Conservation (phyloP, 2,113 vertebrate genomes). For the Acrocephalus arundinaceus region DNA sequence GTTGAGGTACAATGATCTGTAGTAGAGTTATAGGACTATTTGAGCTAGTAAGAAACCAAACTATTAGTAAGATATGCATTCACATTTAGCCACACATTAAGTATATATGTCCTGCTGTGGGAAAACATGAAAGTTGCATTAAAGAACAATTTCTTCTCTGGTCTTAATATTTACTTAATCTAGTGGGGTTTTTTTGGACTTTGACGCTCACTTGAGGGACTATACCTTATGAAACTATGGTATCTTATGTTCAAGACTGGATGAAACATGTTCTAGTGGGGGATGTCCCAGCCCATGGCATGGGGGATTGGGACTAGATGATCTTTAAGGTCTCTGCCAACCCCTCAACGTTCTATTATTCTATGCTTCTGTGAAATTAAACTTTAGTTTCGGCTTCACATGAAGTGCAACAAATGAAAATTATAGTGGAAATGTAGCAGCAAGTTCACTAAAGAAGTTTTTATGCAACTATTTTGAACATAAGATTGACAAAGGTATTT, state of each 20-base stretch:
- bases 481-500: neutral
- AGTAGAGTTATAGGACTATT: neutral
- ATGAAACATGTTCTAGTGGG: neutral
- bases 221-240: neutral
- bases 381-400: neutral
- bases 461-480: neutral
- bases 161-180: neutral
- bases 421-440: neutral
- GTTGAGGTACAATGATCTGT: neutral
- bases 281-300: too few relatives aligned
- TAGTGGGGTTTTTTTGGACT: neutral
- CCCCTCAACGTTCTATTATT: neutral
- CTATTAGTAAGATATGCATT: rapidly evolving
- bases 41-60: neutral
- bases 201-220: neutral
- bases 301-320: neutral
- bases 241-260: neutral
- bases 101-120: rapidly evolving
- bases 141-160: neutral
- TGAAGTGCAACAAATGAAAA: neutral
- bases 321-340: neutral
- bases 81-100: neutral
- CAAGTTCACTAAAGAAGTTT: neutral
- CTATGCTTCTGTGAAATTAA: neutral
- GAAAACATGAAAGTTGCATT: neutral